phyloP scores from a whole-genome alignment of 2,797 vertebrate species.

The Threskiornis aethiopicus region DNA sequence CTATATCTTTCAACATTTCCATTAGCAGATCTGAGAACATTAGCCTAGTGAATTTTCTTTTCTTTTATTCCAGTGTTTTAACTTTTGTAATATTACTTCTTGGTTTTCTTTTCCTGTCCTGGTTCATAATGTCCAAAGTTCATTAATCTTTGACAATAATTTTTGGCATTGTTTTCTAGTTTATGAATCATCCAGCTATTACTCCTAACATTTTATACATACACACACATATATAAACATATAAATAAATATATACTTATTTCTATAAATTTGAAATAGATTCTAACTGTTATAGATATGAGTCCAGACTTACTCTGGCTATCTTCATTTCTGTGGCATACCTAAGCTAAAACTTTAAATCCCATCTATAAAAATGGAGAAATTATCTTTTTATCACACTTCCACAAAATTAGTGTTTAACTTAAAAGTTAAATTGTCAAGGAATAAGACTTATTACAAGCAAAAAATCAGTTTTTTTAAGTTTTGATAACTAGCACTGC shows the following conservation, averaged over 20 bases:
- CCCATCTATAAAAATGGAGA: neutral
- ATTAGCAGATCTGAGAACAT: neutral
- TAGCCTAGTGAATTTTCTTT: neutral
- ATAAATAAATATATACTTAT: neutral
- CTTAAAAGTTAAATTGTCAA: neutral
- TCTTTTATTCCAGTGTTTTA: neutral
- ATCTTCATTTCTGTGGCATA: neutral
- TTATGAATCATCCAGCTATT: neutral
- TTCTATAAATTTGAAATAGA: neutral
- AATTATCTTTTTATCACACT: neutral
- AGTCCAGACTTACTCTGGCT: neutral
- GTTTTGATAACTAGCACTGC: neutral
- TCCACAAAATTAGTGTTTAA: neutral
- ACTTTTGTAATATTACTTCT: neutral
- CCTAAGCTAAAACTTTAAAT: neutral
- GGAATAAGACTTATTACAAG: neutral
- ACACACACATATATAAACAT: neutral
- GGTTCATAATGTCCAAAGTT: neutral
- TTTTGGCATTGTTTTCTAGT: neutral
- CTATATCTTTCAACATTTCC: neutral
- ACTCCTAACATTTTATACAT: neutral
- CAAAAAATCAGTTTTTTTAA: rapidly evolving
- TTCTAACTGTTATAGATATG: neutral
- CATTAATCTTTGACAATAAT: neutral
- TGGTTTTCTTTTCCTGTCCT: neutral